Evolutionary conservation across 2,888 invertebrate genomes (phyloP), one percentile per base, ranked within the genome.

Genomic region (Hoplodrina ambigua): DNA sequence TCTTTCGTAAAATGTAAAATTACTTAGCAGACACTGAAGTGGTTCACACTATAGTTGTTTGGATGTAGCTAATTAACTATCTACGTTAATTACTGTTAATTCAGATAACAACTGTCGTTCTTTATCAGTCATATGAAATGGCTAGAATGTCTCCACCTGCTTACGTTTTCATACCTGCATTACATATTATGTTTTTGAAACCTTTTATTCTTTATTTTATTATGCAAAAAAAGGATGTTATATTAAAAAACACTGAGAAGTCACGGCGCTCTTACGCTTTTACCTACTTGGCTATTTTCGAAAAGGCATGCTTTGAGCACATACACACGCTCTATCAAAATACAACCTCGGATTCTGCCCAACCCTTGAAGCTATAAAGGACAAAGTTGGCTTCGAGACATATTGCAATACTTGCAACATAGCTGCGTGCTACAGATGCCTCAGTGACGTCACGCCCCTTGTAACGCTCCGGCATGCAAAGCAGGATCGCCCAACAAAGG

Each of bases 401-500:
- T 46, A 58, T 56, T 25, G 54, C 57, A 57, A 63, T 55, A 63
- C 46, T 33, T 49, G 49, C 55, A 57, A 15, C 30, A 46, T 37
- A 33, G 20, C 49, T n/a, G 15, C 79, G 25, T 8, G 56, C 55
- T 53, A 25, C 54, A 17, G 30, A 74, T 52, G 10, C 52, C 64
- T 25, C 33, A 17, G 54, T 56, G 61, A 59, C 60, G 67, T 68
- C 67, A 67, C 62, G 17, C 17, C 30, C 44, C 20, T 37, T 54
- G 44, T 30, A 20, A 6, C n/a, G 49, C 70, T n/a, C 33, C 67
- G 77, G 66, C 65, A 80, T 77, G 74, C 72, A 62, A 62, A 72
- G 67, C 70, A 68, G 69, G 67, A 67, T 60, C 61, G 50, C 69
- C n/a, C 53, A 41, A 81, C 71, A 69, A 75, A 82, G 75, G 82